Evolutionary conservation across 2,888 invertebrate genomes (phyloP), one percentile per base, ranked within the genome.

Genomic region (Allolobophora icterica): DNA sequence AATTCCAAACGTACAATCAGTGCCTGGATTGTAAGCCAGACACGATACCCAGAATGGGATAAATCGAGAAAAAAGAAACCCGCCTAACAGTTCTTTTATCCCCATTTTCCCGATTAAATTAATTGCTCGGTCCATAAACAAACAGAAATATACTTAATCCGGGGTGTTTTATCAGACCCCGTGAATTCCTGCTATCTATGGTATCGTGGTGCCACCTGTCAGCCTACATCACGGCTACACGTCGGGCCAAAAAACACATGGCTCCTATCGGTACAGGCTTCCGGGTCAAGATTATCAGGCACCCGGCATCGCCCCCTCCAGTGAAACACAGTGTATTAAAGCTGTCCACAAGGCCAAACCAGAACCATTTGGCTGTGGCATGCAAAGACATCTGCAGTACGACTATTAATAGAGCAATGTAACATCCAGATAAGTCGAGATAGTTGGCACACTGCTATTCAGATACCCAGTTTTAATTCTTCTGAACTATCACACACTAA

Each of bases 251-350:
- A 71, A 71, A 71, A 71, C 71, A 71, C 71, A 71, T 71, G 71
- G 71, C 71, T n/a, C 30, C 71, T n/a, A 71, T 71, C 71, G 71
- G 71, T n/a, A 71, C 71, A n/a, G 71, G 30, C 71, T n/a, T n/a
- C 71, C 71, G 71, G 71, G 71, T 71, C 71, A 71, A n/a, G 71
- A 71, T 71, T 71, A 71, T 71, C 71, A 71, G 71, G n/a, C 71
- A 71, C 71, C 17, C 71, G 71, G 71, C 71, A 71, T 71, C 71
- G 71, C 71, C 8, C 71, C 71, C n/a, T 71, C 71, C 71, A 71
- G 71, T 8, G 71, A 71, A 30, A 71, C n/a, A 8, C 71, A 71
- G n/a, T n/a, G 71, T n/a, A 71, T 71, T 21, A 71, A 71, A 71
- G n/a, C 71, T 71, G 71, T 71, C 71, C 71, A 71, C 71, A n/a